A percentile compares a stretch with the other conserved stretches of the same genome.
Evolutionary conservation across 2,113 vertebrate genomes (phyloP).

Genomic region (Sceloporus tristichus): DNA sequence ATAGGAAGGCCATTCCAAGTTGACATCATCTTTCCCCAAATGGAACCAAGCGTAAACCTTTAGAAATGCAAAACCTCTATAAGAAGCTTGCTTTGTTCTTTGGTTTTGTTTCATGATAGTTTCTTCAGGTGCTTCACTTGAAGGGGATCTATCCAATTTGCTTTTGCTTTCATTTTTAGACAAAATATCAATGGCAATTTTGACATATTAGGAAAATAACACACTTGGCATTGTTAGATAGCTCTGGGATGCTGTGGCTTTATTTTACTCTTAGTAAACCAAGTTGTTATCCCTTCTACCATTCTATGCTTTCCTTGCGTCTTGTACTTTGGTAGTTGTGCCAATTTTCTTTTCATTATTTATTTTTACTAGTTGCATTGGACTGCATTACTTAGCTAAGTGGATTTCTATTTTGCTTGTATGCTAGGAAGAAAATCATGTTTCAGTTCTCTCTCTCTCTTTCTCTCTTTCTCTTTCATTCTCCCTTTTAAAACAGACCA

Average conservation of each 20-base stretch:
- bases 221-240: no score
- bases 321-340: not conserved
- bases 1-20: no score
- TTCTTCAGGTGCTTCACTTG: no score
- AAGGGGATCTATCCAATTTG: not conserved
- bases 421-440: constrained; percentile 41
- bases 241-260: no score
- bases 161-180: not conserved
- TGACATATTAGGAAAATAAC: not conserved
- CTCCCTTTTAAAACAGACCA: not conserved
- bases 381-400: not conserved
- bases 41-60: no score
- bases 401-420: constrained; percentile 48
- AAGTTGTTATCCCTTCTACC: not conserved
- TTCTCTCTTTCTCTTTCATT: not conserved
- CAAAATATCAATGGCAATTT: not conserved
- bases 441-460: not conserved
- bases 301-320: not conserved
- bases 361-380: constrained; percentile 15
- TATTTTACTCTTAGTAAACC: not conserved
- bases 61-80: no score
- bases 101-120: no score
- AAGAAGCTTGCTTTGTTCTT: no score
- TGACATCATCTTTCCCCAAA: no score
- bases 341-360: not conserved